These are phyloP conservation scores for Vireo altiloquus DNA, from an alignment of 2,113 vertebrate species.

Conservation along the genomic window DNA sequence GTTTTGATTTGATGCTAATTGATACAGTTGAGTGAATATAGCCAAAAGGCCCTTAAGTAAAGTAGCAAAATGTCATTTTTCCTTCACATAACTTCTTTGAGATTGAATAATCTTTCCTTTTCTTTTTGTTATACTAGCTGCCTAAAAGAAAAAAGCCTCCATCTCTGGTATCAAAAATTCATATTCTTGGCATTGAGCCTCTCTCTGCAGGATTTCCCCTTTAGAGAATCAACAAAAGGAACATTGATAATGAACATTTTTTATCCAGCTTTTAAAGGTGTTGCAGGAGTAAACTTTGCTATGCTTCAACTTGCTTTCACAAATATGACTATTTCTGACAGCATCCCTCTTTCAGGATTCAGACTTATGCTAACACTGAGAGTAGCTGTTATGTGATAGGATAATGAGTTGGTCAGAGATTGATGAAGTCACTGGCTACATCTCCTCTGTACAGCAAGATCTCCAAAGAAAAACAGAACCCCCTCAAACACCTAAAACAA, in stretches of 20 bases:
- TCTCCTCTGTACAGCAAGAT: background rate
- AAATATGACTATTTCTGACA: background rate
- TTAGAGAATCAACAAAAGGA: background rate
- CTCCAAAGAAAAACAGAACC: background rate
- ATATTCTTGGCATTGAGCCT: background rate
- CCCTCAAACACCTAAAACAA: accelerated
- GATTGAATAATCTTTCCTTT: background rate
- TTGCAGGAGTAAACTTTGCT: background rate
- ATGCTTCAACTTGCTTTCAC: background rate
- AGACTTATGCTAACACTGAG: background rate
- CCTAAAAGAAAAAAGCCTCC: background rate
- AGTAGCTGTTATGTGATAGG: background rate
- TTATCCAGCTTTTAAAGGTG: background rate
- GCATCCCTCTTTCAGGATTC: background rate
- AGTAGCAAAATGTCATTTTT: background rate
- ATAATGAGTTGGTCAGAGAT: background rate
- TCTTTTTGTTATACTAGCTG: accelerated
- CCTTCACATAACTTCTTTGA: background rate
- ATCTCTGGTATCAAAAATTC: background rate
- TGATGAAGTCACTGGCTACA: background rate
- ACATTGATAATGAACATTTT: background rate
- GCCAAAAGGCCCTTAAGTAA: background rate
- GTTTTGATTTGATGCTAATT: background rate
- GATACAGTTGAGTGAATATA: background rate
- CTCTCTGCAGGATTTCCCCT: background rate